Percentiles rank a stretch among this genome's conserved stretches.
phyloP scores from a whole-genome alignment of 2,888 invertebrate genomes.

The Coremacera marginata region DNA sequence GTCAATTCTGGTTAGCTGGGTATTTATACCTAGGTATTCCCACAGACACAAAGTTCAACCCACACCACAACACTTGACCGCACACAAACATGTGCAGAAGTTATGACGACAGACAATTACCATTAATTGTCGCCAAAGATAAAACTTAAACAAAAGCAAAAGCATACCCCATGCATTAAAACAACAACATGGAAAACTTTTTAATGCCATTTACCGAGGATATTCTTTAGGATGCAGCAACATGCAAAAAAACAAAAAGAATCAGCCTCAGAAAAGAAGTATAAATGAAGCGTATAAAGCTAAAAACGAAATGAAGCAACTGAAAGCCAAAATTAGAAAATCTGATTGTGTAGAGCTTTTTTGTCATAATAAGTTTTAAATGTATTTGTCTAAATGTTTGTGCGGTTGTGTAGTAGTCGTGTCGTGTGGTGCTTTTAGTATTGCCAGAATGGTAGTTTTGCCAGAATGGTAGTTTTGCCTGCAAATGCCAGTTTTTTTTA shows the following conservation, averaged over 20 bases:
- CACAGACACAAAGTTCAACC: not conserved
- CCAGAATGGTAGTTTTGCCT: too few relatives aligned
- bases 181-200: conserved; percentile 6
- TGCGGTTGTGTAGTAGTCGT: not conserved
- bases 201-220: not conserved
- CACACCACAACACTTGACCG: not conserved
- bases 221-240: not conserved
- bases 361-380: conserved; percentile 1
- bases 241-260: not conserved
- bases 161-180: not conserved
- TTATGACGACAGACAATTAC: conserved; percentile 36
- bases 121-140: conserved; percentile 38
- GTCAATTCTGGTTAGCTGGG: too few relatives aligned
- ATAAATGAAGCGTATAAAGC: conserved; percentile 18
- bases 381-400: not conserved
- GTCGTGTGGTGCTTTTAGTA: too few relatives aligned
- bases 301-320: conserved; percentile 16
- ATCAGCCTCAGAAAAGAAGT: not conserved
- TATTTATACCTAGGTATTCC: not conserved
- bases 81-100: conserved; percentile 24
- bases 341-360: conserved; percentile 29
- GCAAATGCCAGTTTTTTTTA: too few relatives aligned
- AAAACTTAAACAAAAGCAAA: conserved; percentile 18
- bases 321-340: conserved; percentile 28
- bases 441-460: too few relatives aligned